Evolutionary conservation across 2,797 vertebrate genomes (phyloP), one percentile per base, ranked within the genome.

Genomic region (Chelon auratus): DNA sequence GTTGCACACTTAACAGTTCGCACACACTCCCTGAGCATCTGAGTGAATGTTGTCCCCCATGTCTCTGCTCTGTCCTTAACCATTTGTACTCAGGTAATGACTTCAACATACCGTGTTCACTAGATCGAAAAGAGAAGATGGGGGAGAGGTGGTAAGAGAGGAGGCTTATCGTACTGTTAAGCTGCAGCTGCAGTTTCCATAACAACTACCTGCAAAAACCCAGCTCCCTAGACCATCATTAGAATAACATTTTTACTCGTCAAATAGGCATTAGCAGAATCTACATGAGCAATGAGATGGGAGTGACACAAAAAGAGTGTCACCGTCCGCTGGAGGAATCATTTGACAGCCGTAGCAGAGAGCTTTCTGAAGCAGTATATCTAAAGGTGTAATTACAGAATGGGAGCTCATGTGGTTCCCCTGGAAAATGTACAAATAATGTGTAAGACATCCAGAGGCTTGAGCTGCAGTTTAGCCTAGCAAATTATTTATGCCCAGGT

Each of bases 151-250:
- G 64, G 76, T 65, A 66, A 82, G 83, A 80, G 75, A 71, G 59
- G 81, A 85, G 83, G 87, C 90, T 89, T 83, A 85, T 74, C 81
- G 78, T 86, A 83, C 82, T 72, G 90, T 91, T 87, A 89, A 92
- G 90, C 91, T 86, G 88, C 84, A 87, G 89, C 91, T 90, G 92
- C 91, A 90, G 92, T 93, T 93, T 93, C 93, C 93, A 93, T 93
- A 93, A 93, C 93, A 93, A 93, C 93, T 92, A 92, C 92, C 90
- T 91, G 88, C 84, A 84, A 83, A 89, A 90, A 85, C 54, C 87
- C 89, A 24, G 87, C 89, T 91, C 86, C 88, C 87, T 82, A 88
- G 72, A 81, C 88, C 87, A 67, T 92, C 90, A 90, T 90, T 91
- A 92, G 88, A 91, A 91, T 86, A 91, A 90, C 88, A 88, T 87